Conservation (phyloP, 2,797 vertebrate species). For the Macropodus opercularis region DNA sequence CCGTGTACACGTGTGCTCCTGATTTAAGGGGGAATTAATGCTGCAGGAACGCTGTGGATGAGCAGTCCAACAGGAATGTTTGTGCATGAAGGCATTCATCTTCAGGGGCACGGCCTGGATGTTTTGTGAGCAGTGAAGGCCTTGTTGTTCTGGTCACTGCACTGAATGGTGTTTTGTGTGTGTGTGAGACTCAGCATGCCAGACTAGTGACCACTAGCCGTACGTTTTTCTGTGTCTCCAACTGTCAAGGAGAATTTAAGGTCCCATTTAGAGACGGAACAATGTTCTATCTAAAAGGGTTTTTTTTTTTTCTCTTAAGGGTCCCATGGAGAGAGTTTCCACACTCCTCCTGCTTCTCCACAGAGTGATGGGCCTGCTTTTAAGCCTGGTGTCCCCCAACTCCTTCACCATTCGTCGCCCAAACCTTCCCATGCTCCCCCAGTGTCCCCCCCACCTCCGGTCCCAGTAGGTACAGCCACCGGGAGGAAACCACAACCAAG, state of each 20-base stretch:
- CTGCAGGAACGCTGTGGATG: constrained; percentile 34
- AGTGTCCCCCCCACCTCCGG: constrained; percentile 42
- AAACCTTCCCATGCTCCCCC: constrained; percentile 30
- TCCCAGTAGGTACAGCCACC: constrained; percentile 11
- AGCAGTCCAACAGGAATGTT: constrained; percentile 54
- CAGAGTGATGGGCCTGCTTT: constrained; percentile 35
- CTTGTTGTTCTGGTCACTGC: constrained; percentile 32
- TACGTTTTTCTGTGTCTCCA: not conserved
- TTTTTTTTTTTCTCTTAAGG: constrained; percentile 47
- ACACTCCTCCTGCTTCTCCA: constrained; percentile 80
- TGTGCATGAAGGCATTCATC: constrained; percentile 39
- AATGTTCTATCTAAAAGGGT: constrained; percentile 1
- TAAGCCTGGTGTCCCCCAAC: constrained; percentile 21
- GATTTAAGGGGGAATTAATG: constrained; percentile 36
- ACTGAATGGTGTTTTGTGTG: constrained; percentile 27
- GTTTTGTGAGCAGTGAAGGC: constrained; percentile 27
- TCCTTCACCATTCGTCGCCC: constrained; percentile 15
- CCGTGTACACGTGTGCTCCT: constrained; percentile 29
- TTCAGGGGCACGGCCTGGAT: constrained; percentile 28
- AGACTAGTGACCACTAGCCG: constrained; percentile 26
- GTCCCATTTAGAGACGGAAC: not conserved
- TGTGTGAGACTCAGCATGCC: constrained; percentile 35
- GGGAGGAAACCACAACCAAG: constrained; percentile 46
- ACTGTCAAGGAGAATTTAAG: not conserved
- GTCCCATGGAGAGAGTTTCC: constrained; percentile 69